A percentile compares a stretch with the other conserved stretches of the same genome.
Conservation (phyloP, 2,888 invertebrate species). For the Hedya salicella region DNA sequence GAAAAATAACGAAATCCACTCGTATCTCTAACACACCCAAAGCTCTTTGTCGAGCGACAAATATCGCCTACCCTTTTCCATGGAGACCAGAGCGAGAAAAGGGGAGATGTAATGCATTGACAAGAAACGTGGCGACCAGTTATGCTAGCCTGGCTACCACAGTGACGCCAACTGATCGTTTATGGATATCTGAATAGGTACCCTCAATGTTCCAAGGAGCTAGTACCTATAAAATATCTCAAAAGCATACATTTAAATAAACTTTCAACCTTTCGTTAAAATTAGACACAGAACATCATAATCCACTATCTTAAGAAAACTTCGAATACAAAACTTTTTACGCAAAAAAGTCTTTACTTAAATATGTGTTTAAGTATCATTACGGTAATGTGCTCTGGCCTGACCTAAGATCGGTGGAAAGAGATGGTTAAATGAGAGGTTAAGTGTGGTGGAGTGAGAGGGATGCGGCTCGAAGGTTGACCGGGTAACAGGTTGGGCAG, state of each 20-base stretch:
- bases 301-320: slow-evolving; percentile 7
- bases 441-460: slow-evolving; percentile 56
- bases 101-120: too few species aligned
- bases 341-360: slow-evolving; percentile 79
- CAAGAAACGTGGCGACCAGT: too few species aligned
- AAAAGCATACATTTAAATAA: not conserved
- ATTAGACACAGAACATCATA: slow-evolving; percentile 14
- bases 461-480: slow-evolving; percentile 69
- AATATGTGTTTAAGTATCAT: slow-evolving; percentile 84
- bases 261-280: not conserved
- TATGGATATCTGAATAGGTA: too few species aligned
- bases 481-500: slow-evolving; percentile 82
- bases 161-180: too few species aligned
- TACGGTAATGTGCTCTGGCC: slow-evolving; percentile 78
- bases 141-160: too few species aligned
- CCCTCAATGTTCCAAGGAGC: too few species aligned
- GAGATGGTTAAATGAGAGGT: slow-evolving; percentile 56
- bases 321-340: slow-evolving; percentile 61
- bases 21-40: too few species aligned
- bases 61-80: too few species aligned
- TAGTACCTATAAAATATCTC: slow-evolving; percentile 6
- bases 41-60: too few species aligned
- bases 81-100: too few species aligned
- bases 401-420: slow-evolving; percentile 73
- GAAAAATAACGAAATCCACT: too few species aligned